A percentile compares a stretch with the other conserved stretches of the same genome.
phyloP scores from a whole-genome alignment of 2,113 vertebrate genomes.

The Paraplagusia blochii region DNA sequence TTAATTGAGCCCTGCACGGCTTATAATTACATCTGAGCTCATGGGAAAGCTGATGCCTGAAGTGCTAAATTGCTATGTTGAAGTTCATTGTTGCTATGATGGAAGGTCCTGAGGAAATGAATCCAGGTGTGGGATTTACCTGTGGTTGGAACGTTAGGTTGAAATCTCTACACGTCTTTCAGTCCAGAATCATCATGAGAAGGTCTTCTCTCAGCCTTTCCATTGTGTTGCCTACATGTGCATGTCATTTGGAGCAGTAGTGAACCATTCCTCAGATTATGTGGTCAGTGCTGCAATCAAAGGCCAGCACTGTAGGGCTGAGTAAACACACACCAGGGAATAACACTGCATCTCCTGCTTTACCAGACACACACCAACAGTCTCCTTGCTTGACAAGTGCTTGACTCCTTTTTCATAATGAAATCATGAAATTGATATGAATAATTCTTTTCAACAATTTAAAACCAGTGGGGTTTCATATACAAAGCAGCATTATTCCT shows the following conservation, averaged over 20 bases:
- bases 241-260: constrained; percentile 72
- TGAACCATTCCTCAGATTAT: constrained; percentile 72
- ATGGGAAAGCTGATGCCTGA: constrained; percentile 58
- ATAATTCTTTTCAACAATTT: too few species aligned
- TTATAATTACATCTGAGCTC: constrained; percentile 66
- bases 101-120: constrained; percentile 24
- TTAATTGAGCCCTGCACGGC: constrained; percentile 58
- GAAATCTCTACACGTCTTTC: not conserved
- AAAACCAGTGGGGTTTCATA: too few species aligned
- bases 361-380: constrained; percentile 52
- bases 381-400: constrained; percentile 26
- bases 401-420: not conserved
- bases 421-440: too few species aligned
- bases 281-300: constrained; percentile 72
- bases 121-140: constrained; percentile 5
- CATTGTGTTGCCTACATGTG: constrained; percentile 69
- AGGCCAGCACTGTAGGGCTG: constrained; percentile 66
- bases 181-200: constrained; percentile 17
- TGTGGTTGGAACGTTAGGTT: too few species aligned
- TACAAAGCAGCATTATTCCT: too few species aligned
- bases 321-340: constrained; percentile 72
- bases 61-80: constrained; percentile 45
- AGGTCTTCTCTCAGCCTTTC: constrained; percentile 64
- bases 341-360: constrained; percentile 60
- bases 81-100: constrained; percentile 29